phyloP scores from a whole-genome alignment of 1,140 invertebrate genomes.

The Drosophila arawakana region DNA sequence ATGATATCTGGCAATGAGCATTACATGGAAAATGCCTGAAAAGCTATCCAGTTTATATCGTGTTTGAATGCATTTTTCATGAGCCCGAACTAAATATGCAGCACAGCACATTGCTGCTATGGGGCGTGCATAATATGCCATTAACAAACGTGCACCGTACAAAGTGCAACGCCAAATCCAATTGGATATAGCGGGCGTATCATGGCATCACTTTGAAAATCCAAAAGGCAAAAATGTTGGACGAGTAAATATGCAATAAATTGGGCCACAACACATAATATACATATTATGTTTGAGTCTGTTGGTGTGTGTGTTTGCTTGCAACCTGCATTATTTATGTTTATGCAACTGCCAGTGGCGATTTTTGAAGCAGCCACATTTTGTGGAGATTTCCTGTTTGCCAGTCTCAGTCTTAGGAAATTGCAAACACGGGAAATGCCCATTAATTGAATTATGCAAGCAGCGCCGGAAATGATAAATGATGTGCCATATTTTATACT shows the following conservation, averaged over 20 bases:
- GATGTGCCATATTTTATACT: slow-evolving; percentile 76
- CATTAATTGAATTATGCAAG: slow-evolving; percentile 77
- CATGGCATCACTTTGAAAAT: slow-evolving; percentile 35
- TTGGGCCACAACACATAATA: slow-evolving; percentile 33
- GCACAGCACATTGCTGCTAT: slow-evolving; percentile 5
- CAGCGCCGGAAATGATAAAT: slow-evolving; percentile 77
- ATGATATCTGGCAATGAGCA: slow-evolving; percentile 12
- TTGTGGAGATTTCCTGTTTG: slow-evolving; percentile 55
- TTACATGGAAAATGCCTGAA: slow-evolving; percentile 27
- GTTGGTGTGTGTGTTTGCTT: slow-evolving; percentile 7
- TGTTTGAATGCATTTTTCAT: slow-evolving; percentile 52
- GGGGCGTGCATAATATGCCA: slow-evolving; percentile 42
- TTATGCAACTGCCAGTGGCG: slow-evolving; percentile 46
- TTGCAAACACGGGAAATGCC: slow-evolving; percentile 67
- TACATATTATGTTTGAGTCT: slow-evolving; percentile 1
- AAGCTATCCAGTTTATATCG: slow-evolving; percentile 41
- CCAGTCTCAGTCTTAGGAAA: slow-evolving; percentile 37
- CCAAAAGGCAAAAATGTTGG: slow-evolving; percentile 2
- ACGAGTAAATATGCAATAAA: slow-evolving; percentile 40
- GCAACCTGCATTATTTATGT: slow-evolving; percentile 16
- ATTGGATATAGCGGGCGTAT: slow-evolving; percentile 31
- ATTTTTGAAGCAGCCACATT: slow-evolving; percentile 38
- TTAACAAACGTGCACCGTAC: slow-evolving; percentile 12
- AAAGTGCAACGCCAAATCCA: slow-evolving; percentile 13
- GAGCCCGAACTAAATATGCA: slow-evolving; percentile 41